Evolutionary conservation across 1,140 invertebrate species (phyloP).

Genomic region (Lepidostoma basale): DNA sequence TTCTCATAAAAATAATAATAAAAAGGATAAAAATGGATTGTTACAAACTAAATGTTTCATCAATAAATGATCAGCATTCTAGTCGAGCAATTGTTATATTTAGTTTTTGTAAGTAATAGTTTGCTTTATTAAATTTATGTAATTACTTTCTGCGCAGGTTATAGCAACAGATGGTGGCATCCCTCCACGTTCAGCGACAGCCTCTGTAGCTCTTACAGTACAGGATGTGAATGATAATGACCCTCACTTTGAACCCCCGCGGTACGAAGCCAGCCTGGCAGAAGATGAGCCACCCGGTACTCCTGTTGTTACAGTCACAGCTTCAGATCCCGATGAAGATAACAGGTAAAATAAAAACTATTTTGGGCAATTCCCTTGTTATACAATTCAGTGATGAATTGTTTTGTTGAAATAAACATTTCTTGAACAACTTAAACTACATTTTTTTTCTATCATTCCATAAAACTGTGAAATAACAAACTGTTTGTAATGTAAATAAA

Average conservation of each 20-base stretch:
- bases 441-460: too few species aligned
- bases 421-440: too few species aligned
- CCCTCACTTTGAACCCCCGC: slow-evolving; percentile 86
- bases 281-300: slow-evolving; percentile 91
- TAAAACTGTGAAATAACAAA: too few species aligned
- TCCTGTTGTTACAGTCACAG: slow-evolving; percentile 86
- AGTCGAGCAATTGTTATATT: not conserved
- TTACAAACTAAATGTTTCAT: too few species aligned
- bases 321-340: slow-evolving; percentile 92
- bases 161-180: slow-evolving; percentile 87
- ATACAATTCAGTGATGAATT: too few species aligned
- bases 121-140: not conserved
- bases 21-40: too few species aligned
- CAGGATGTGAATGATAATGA: slow-evolving; percentile 96
- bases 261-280: slow-evolving; percentile 85
- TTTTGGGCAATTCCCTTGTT: too few species aligned
- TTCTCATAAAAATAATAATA: too few species aligned
- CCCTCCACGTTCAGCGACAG: slow-evolving; percentile 81
- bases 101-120: not conserved
- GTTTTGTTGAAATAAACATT: too few species aligned
- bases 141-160: slow-evolving; percentile 64
- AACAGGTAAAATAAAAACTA: slow-evolving; percentile 61
- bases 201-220: slow-evolving; percentile 84
- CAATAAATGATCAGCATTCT: too few species aligned
- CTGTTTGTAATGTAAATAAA: too few species aligned